A percentile compares a stretch with the other conserved stretches of the same genome.
Conservation (phyloP, 2,797 vertebrate species). For the Halcyon chelicuti region DNA sequence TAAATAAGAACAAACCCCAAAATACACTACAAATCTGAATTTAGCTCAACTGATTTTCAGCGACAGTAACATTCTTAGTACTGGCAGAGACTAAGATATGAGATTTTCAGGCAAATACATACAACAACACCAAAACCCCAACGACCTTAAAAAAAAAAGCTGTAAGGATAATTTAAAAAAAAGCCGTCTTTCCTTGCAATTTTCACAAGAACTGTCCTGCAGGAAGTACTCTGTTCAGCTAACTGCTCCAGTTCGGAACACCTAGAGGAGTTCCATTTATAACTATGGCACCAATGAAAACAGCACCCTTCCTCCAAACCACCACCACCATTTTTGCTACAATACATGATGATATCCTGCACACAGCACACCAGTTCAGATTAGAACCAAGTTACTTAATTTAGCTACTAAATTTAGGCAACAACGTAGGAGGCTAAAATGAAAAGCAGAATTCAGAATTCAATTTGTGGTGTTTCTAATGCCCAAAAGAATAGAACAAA, state of each 20-base stretch:
- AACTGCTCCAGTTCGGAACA: not conserved
- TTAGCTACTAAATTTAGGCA: not conserved
- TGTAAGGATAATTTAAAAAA: not conserved
- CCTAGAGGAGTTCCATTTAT: not conserved
- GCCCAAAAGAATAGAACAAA: not conserved
- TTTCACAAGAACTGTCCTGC: not conserved
- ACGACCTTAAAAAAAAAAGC: not conserved
- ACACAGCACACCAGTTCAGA: not conserved
- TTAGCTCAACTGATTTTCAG: not conserved
- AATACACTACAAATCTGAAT: not conserved
- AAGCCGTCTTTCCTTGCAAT: not conserved
- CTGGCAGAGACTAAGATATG: not conserved
- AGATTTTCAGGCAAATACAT: not conserved
- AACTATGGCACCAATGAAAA: not conserved
- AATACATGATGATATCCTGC: not conserved
- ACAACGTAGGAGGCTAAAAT: not conserved
- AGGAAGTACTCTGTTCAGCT: not conserved
- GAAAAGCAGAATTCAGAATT: not conserved
- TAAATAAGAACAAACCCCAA: not conserved
- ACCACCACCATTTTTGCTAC: not conserved
- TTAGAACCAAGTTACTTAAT: not conserved
- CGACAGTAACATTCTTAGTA: not conserved
- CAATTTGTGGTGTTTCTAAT: not conserved
- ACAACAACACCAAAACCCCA: not conserved
- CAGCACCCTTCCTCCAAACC: not conserved